Percentiles rank a stretch among this genome's conserved stretches.
Conservation (phyloP, 2,797 vertebrate genomes). For the Macropodus opercularis region DNA sequence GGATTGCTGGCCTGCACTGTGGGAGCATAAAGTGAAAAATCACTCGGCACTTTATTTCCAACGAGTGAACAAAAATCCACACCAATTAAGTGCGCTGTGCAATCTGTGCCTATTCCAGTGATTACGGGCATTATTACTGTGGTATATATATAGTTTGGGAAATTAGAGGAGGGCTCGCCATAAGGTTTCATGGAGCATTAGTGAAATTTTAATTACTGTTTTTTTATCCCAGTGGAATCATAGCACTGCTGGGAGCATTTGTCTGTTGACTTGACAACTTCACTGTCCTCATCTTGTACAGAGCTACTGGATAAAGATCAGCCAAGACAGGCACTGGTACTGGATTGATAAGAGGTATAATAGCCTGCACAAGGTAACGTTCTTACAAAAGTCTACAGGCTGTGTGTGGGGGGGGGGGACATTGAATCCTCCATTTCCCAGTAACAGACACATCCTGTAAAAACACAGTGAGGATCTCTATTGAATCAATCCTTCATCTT, state of each 20-base stretch:
- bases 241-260: slow-evolving; percentile 38
- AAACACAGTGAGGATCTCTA: slow-evolving; percentile 1
- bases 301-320: slow-evolving; percentile 17
- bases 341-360: slow-evolving; percentile 30
- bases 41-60: slow-evolving; percentile 48
- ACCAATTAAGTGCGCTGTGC: slow-evolving; percentile 37
- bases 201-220: slow-evolving; percentile 53
- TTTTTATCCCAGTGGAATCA: slow-evolving; percentile 39
- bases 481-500: slow-evolving; percentile 16
- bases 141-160: slow-evolving; percentile 51
- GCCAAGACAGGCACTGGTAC: slow-evolving; percentile 12
- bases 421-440: slow-evolving; percentile 17
- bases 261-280: slow-evolving; percentile 48
- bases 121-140: slow-evolving; percentile 33
- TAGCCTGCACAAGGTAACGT: background rate
- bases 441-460: background rate
- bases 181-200: slow-evolving; percentile 42
- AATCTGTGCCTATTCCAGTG: slow-evolving; percentile 41
- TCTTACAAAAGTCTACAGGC: slow-evolving; percentile 14
- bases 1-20: slow-evolving; percentile 35
- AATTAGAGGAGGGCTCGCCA: slow-evolving; percentile 27
- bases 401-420: slow-evolving; percentile 3
- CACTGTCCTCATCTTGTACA: slow-evolving; percentile 49
- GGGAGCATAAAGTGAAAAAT: slow-evolving; percentile 41
- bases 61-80: slow-evolving; percentile 29